Evolutionary conservation across 2,888 invertebrate genomes (phyloP).

Genomic region (Hyposoter dolosus): DNA sequence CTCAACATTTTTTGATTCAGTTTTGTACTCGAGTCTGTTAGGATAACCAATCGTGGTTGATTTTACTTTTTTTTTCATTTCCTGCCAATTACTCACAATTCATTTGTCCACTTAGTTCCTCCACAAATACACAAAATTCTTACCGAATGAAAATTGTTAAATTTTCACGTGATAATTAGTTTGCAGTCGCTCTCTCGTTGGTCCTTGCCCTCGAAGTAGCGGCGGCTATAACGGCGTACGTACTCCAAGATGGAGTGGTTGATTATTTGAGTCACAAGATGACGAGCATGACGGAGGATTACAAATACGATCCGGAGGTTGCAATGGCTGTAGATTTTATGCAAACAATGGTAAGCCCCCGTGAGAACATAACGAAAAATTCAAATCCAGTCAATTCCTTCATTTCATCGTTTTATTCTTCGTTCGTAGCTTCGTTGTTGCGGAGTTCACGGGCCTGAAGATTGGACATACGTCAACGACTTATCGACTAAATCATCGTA

Average conservation of each 20-base stretch:
- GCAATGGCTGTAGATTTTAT: conserved; percentile 87
- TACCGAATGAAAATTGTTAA: not conserved
- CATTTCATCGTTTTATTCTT: not conserved
- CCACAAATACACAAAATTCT: not conserved
- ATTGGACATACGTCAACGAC: conserved; percentile 78
- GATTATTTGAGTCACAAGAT: conserved; percentile 85
- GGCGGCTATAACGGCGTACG: conserved; percentile 87
- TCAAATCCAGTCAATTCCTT: not conserved
- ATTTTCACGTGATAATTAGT: conserved; percentile 82
- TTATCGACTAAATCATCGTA: conserved; percentile 42
- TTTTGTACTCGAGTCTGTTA: not conserved
- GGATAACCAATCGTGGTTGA: too few species aligned
- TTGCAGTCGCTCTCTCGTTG: conserved; percentile 86
- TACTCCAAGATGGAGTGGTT: conserved; percentile 84
- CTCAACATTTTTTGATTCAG: not conserved
- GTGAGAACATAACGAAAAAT: not conserved
- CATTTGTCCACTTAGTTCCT: not conserved
- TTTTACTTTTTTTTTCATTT: not conserved
- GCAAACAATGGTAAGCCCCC: conserved; percentile 86
- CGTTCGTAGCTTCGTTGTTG: conserved; percentile 83
- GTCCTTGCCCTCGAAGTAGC: conserved; percentile 88
- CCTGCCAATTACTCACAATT: not conserved
- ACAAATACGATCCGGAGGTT: conserved; percentile 80
- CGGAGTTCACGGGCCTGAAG: conserved; percentile 79
- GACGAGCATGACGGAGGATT: conserved; percentile 85